Base-by-base conservation (phyloP, 2,888 invertebrate genomes). In the Sclerodermus sp. region DNA sequence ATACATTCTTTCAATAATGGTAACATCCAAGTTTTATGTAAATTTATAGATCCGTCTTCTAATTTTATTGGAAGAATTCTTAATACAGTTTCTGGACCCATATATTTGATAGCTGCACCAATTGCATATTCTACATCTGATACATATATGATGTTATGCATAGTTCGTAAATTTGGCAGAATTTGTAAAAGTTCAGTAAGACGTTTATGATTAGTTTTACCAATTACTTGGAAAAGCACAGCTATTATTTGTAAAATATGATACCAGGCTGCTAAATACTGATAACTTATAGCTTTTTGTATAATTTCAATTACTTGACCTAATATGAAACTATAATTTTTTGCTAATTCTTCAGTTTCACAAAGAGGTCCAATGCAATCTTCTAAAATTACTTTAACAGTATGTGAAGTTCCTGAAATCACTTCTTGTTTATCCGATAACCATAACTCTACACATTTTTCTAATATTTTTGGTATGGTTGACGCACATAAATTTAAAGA, bases 21-120 rank as follows among this genome's bases (percentile, higher is more conserved):
- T 16, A 97, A 74, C n/a, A 98, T 75, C 97, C 97, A 98, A 44
- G 92, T 91, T 47, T 92, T 81, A n/a, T 91, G 89, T 51, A 96
- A 80, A 56, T 89, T 79, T 29, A 84, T 72, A 42, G 79, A 74
- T 34, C 12, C 34, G 13, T 34, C 12, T 8, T 48, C 53, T 74
- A 82, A 86, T 64, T 85, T 80, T 13, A 93, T 67, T 0, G 89
- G 88, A 53, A 93, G 86, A 6, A 85, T 82, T 53, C 81, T 80
- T 8, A 93, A 78, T 0, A 92, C 88, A 47, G 82, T 76, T 67
- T 89, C 87, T 0, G 91, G 91, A 0, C 93, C 93, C 67, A 92
- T 79, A 0, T 85, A 77, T 71, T 84, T 85, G 14, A 93, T 82
- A 0, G 91, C 92, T 40, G 88, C 86, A 0, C 95, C 95, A 17